A percentile compares a stretch with the other conserved stretches of the same genome.
Evolutionary conservation across 2,113 vertebrate genomes (phyloP).

Genomic region (Eudyptes chrysolophus): DNA sequence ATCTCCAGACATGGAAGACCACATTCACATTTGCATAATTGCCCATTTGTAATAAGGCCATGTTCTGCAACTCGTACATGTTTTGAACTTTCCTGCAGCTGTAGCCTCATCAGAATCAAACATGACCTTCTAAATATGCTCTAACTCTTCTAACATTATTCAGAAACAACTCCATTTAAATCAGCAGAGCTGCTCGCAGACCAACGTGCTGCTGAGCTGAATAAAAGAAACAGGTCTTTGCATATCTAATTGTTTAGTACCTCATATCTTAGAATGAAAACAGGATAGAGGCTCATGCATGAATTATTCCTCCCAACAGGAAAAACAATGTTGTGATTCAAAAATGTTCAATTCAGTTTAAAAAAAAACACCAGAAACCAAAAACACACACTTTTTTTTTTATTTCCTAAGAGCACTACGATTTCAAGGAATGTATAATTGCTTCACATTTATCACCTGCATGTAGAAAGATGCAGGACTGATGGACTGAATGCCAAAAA

Average conservation of each 20-base stretch:
- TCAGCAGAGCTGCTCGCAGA: not conserved
- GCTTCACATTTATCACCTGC: not conserved
- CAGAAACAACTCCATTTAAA: not conserved
- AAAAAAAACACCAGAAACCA: not conserved
- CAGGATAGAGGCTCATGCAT: not conserved
- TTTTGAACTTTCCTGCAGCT: not conserved
- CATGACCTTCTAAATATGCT: not conserved
- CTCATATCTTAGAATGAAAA: not conserved
- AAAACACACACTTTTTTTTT: not conserved
- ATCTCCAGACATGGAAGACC: not conserved
- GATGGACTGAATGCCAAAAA: not conserved
- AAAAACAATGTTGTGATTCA: not conserved
- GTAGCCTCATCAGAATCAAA: not conserved
- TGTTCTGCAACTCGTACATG: not conserved
- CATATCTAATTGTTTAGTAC: not conserved
- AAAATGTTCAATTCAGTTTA: not conserved
- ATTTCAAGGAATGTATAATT: not conserved
- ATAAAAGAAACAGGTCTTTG: not conserved
- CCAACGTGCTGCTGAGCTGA: not conserved
- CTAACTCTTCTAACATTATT: not conserved
- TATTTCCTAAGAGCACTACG: not conserved
- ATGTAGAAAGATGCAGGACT: not conserved
- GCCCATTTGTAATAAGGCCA: not conserved
- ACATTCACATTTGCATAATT: not conserved
- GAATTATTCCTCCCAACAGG: not conserved